Percentiles rank a stretch among this genome's conserved stretches.
These are phyloP conservation scores for Cebidichthys violaceus DNA, from an alignment of 2,113 vertebrate species.

Conservation along the genomic window DNA sequence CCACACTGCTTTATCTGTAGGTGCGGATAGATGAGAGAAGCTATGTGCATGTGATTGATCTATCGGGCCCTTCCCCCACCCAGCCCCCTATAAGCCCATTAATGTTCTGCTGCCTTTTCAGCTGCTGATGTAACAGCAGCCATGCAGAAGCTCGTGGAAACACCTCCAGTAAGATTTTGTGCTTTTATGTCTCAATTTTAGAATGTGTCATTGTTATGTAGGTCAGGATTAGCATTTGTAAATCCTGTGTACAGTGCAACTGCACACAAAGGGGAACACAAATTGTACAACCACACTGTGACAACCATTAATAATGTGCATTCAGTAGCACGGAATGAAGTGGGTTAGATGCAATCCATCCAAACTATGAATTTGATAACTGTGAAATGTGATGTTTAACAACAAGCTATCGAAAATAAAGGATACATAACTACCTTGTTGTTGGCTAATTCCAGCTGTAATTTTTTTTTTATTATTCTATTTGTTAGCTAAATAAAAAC, in stretches of 20 bases:
- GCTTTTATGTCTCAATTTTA: conserved; percentile 25
- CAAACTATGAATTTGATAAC: conserved; percentile 8
- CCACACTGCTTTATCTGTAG: conserved; percentile 72
- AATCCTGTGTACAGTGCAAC: conserved; percentile 11
- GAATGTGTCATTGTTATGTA: conserved; percentile 8
- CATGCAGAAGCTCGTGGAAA: conserved; percentile 40
- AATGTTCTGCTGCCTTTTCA: conserved; percentile 62
- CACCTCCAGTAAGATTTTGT: conserved; percentile 10
- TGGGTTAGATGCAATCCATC: background rate
- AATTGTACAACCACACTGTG: conserved; percentile 1
- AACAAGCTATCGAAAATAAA: background rate
- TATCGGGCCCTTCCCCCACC: conserved; percentile 72
- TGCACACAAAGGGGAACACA: conserved; percentile 18
- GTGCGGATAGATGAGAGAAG: conserved; percentile 77
- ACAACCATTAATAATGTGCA: background rate
- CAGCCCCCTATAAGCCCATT: conserved; percentile 49
- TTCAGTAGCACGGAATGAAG: background rate
- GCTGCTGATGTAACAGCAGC: conserved; percentile 65
- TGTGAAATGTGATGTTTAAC: background rate
- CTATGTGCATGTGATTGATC: conserved; percentile 79
- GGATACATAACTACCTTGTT: background rate
- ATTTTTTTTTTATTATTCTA: background rate
- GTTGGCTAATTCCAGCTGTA: background rate
- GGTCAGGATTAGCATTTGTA: conserved; percentile 38
- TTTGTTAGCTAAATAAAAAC: background rate